Conservation (phyloP, 2,888 invertebrate genomes). For the Antheraea yamamai region DNA sequence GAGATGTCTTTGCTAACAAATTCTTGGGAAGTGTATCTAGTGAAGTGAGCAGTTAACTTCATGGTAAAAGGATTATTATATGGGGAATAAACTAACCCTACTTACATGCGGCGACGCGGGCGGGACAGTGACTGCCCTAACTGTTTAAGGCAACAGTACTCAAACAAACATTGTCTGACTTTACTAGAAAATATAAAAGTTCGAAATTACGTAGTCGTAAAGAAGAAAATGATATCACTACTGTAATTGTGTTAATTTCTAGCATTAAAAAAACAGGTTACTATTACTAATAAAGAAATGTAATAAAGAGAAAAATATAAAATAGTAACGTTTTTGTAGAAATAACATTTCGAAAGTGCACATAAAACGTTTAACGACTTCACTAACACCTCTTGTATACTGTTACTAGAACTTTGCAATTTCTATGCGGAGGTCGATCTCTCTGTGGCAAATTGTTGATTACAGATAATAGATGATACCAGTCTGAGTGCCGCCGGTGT, state of each 20-base stretch:
- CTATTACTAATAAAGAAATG: constrained; percentile 6
- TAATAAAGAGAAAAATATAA: constrained; percentile 20
- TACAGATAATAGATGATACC: constrained; percentile 62
- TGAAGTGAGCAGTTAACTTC: constrained; percentile 46
- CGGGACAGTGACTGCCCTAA: background rate
- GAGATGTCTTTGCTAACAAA: constrained; percentile 81
- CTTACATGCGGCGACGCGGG: constrained; percentile 12
- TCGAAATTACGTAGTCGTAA: background rate
- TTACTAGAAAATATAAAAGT: background rate
- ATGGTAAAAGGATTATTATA: constrained; percentile 39
- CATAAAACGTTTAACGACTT: constrained; percentile 44
- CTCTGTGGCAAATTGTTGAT: constrained; percentile 70
- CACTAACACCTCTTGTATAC: constrained; percentile 41
- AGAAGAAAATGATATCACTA: background rate
- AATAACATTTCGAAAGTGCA: constrained; percentile 45
- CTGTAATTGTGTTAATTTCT: background rate
- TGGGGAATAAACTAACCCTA: constrained; percentile 23
- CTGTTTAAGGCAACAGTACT: background rate
- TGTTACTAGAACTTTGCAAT: constrained; percentile 43
- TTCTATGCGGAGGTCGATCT: constrained; percentile 63
- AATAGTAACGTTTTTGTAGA: constrained; percentile 23
- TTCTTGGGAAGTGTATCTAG: constrained; percentile 70
- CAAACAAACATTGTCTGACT: background rate
- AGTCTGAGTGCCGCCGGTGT: constrained; percentile 74
- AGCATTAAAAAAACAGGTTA: constrained; percentile 5